Percentiles rank a stretch among this genome's conserved stretches.
Conservation (phyloP, 2,113 vertebrate genomes). For the Albula goreensis region DNA sequence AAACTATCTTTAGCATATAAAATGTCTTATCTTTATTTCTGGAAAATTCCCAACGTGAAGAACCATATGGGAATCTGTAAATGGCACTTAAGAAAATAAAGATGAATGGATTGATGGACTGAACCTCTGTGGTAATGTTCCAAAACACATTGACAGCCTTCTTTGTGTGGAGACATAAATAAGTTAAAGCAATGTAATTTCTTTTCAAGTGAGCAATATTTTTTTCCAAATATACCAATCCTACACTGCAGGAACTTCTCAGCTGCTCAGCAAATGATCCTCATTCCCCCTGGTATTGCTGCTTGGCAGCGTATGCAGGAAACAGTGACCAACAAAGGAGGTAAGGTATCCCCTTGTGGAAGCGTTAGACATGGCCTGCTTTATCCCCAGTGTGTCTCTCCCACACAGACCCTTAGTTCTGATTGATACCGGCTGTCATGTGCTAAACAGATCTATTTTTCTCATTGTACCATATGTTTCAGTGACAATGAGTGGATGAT, state of each 20-base stretch:
- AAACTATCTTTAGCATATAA: no score
- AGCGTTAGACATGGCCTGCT: slow-evolving; percentile 37
- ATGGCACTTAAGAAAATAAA: no score
- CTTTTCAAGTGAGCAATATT: background rate
- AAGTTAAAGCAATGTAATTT: background rate
- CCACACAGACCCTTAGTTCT: slow-evolving; percentile 39
- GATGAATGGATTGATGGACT: no score
- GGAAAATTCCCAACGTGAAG: no score
- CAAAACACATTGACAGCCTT: background rate
- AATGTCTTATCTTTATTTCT: no score
- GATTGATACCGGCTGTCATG: slow-evolving; percentile 60
- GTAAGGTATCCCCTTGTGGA: slow-evolving; percentile 31
- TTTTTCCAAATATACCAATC: no score
- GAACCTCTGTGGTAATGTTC: no score
- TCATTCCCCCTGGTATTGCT: background rate
- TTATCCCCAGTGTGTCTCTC: slow-evolving; percentile 39
- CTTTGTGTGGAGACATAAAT: background rate
- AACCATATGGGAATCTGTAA: no score
- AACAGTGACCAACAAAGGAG: slow-evolving; percentile 29
- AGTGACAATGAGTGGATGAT: slow-evolving; percentile 38
- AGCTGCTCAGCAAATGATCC: background rate
- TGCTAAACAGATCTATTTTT: slow-evolving; percentile 59
- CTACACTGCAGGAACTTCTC: background rate
- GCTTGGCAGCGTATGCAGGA: slow-evolving; percentile 36
- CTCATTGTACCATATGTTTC: slow-evolving; percentile 45